phyloP scores from a whole-genome alignment of 2,797 vertebrate species.

The Nyctibius grandis region DNA sequence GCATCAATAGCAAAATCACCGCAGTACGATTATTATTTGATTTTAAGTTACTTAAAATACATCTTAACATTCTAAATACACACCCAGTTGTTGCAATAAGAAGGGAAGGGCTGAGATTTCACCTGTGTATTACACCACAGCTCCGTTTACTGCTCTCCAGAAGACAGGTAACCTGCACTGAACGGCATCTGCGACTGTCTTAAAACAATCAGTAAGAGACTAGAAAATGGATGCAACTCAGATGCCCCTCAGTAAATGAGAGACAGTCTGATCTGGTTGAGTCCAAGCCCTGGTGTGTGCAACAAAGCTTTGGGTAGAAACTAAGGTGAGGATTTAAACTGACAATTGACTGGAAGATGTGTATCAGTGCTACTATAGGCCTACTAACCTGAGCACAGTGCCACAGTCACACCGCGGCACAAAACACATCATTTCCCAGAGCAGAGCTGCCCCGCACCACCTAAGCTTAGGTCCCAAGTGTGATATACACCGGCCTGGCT shows the following conservation, averaged over 20 bases:
- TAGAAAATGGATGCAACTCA: neutral
- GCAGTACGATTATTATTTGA: fast-evolving
- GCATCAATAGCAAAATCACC: neutral
- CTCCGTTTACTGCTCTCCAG: neutral
- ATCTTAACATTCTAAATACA: neutral
- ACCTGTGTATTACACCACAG: neutral
- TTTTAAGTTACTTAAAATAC: neutral
- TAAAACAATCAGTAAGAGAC: neutral
- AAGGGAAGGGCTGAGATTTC: neutral
- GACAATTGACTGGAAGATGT: neutral
- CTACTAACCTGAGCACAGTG: neutral
- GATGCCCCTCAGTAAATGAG: neutral
- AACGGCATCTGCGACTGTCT: neutral
- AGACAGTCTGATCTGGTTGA: neutral
- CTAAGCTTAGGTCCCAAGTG: neutral
- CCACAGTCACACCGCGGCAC: neutral
- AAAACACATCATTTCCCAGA: neutral
- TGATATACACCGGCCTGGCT: neutral
- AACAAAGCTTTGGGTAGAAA: neutral
- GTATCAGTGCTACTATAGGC: too few species aligned
- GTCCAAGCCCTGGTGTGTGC: neutral
- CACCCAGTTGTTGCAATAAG: neutral
- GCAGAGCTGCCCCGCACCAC: neutral
- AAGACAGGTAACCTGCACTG: neutral
- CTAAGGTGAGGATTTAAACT: neutral